Percentiles rank a stretch among this genome's conserved stretches.
These are phyloP conservation scores for Plecturocebus donacophilus DNA, from an alignment of 2,113 vertebrate species.

Conservation along the genomic window DNA sequence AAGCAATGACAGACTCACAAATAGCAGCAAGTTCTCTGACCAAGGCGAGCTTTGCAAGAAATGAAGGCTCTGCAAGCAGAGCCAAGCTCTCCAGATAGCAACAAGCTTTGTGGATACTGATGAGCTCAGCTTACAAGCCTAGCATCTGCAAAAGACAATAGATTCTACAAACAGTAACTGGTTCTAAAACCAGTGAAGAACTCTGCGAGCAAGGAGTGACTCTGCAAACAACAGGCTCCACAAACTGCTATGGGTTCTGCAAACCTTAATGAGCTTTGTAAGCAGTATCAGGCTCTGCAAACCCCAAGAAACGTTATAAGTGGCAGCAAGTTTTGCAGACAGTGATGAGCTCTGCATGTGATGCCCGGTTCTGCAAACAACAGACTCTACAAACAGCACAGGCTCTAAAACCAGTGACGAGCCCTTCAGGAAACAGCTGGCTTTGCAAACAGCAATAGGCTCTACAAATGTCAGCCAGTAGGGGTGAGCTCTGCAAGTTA, in stretches of 20 bases:
- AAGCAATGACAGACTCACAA: not conserved
- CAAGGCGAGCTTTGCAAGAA: not conserved
- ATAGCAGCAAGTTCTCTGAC: not conserved
- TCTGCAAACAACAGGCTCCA: slow-evolving; percentile 29
- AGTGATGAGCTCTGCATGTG: not conserved
- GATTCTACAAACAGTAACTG: not conserved
- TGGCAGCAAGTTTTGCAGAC: slow-evolving; percentile 32
- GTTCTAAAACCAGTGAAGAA: slow-evolving; percentile 8
- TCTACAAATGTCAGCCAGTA: slow-evolving; percentile 38
- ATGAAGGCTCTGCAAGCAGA: slow-evolving; percentile 6
- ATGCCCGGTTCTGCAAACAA: slow-evolving; percentile 31
- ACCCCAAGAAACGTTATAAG: slow-evolving; percentile 13
- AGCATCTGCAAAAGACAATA: slow-evolving; percentile 43
- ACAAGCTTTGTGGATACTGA: slow-evolving; percentile 9
- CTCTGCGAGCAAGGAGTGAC: not conserved
- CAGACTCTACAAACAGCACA: slow-evolving; percentile 15
- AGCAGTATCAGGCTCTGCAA: slow-evolving; percentile 37
- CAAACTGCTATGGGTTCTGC: slow-evolving; percentile 10
- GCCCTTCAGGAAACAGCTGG: slow-evolving; percentile 52
- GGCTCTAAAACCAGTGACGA: slow-evolving; percentile 34
- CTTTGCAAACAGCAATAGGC: slow-evolving; percentile 41
- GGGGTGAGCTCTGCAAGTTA: not conserved
- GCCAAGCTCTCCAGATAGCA: slow-evolving; percentile 18
- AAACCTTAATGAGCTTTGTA: slow-evolving; percentile 19
- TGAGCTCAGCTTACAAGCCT: slow-evolving; percentile 49